Evolutionary conservation across 2,113 vertebrate species (phyloP).

Genomic region (Dipodomys merriami): DNA sequence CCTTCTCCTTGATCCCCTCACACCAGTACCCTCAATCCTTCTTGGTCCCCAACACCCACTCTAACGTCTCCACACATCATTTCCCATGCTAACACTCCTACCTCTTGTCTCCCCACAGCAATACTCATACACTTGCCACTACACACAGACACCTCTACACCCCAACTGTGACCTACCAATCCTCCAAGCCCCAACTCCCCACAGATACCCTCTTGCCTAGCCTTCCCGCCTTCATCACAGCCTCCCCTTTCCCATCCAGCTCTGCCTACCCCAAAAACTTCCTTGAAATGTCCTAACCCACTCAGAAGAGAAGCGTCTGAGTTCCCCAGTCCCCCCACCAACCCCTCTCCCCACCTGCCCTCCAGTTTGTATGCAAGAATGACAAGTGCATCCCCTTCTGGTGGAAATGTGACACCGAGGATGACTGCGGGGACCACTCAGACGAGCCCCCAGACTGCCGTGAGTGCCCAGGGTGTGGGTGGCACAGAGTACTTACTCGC

Average conservation of each 20-base stretch:
- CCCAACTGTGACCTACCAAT: not conserved
- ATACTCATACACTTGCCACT: slow-evolving; percentile 85
- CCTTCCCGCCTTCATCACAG: not conserved
- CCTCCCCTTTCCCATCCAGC: not conserved
- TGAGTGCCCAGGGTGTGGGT: slow-evolving; percentile 85
- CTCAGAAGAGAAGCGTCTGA: slow-evolving; percentile 19
- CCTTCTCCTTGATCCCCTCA: not conserved
- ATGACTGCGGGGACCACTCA: slow-evolving; percentile 96
- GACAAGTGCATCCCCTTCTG: slow-evolving; percentile 99
- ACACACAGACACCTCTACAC: slow-evolving; percentile 84
- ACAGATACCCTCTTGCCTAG: not conserved
- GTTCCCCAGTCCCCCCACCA: slow-evolving; percentile 53
- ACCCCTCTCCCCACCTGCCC: slow-evolving; percentile 60
- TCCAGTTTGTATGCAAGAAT: slow-evolving; percentile 98
- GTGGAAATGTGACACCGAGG: slow-evolving; percentile 99
- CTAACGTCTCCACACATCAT: slow-evolving; percentile 7
- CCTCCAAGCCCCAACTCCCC: accelerated
- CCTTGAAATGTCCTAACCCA: slow-evolving; percentile 20
- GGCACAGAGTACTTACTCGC: not conserved
- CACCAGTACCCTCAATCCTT: not conserved
- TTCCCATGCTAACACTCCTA: slow-evolving; percentile 52
- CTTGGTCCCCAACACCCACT: slow-evolving; percentile 22
- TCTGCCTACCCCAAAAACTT: not conserved
- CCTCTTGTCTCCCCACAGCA: slow-evolving; percentile 91
- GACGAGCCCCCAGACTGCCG: slow-evolving; percentile 96